Evolutionary conservation across 2,113 vertebrate species (phyloP), one percentile per base, ranked within the genome.

Genomic region (Caranx ignobilis): DNA sequence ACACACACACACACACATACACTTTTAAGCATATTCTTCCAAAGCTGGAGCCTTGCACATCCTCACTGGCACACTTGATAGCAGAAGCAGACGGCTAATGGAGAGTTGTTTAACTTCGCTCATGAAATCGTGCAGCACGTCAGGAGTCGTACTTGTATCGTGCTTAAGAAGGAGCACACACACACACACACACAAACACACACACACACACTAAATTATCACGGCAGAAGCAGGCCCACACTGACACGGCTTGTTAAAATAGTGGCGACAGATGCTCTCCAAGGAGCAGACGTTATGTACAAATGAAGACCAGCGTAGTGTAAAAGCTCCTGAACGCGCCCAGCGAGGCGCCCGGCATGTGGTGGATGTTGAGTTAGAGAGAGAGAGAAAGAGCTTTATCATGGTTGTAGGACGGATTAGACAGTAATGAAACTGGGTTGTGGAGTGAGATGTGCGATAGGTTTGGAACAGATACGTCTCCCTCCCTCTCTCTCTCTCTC

Each of bases 241-340:
- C 57, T 71, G 83, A 88, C 88, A 72, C 83, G 56, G 75, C 74
- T 56, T 72, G 82, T 74, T 83, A 55, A 63, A 73, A 72, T n/a
- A 57, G 62, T 35, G 65, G 50, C 81, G 87, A 81, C 83, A 78
- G 85, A 79, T 41, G 76, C 74, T 77, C 81, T 81, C 66, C 43
- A 61, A 26, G 86, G 85, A 84, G 72, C 78, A 35, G 72, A 69
- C 75, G 15, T 71, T 31, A n/a, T 7, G 63, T 61, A 15, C 76
- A 79, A 84, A 74, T 57, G 35, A 84, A 84, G 75, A 84, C 80
- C 87, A 74, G 83, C 34, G 21, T 55, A 3, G 54, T 55, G 73
- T 72, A 75, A 81, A 65, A 71, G 75, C 71, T 81, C 71, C 63
- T 70, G 55, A 71, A 81, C 81, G 76, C 72, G 32, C 63, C 55